phyloP scores from a whole-genome alignment of 2,888 invertebrate species.

The Anoncus sp. region DNA sequence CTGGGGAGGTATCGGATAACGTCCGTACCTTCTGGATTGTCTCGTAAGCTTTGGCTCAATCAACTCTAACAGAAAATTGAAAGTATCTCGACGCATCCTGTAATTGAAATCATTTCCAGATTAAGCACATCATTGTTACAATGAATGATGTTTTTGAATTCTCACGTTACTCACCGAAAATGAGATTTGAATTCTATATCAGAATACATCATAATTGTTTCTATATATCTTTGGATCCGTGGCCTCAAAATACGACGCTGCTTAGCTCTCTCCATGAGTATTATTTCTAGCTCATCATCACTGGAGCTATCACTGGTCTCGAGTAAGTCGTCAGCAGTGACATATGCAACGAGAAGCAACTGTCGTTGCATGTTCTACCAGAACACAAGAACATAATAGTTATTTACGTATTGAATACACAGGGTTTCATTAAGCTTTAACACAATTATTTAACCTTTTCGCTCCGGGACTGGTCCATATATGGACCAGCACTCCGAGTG shows the following conservation, averaged over 20 bases:
- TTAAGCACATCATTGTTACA: neutral
- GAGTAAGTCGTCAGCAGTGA: constrained; percentile 4
- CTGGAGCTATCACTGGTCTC: constrained; percentile 9
- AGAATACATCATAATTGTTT: no score
- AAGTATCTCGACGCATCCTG: constrained; percentile 49
- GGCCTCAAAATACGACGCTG: neutral
- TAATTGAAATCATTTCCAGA: neutral
- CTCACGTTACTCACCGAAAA: constrained; percentile 5
- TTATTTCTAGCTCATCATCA: constrained; percentile 9
- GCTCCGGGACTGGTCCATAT: no score
- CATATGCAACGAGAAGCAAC: constrained; percentile 7
- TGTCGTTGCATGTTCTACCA: constrained; percentile 4
- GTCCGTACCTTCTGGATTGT: constrained; percentile 29
- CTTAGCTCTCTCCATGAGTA: constrained; percentile 1
- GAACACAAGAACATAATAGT: neutral
- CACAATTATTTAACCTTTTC: neutral
- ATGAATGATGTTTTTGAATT: neutral
- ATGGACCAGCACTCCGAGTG: no score
- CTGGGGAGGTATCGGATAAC: constrained; percentile 45
- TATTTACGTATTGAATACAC: neutral
- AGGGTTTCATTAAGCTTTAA: neutral
- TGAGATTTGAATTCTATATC: constrained; percentile 1
- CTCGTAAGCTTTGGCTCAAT: constrained; percentile 40
- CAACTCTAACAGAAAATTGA: constrained; percentile 50
- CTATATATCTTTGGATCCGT: neutral